Conservation (phyloP, 2,797 vertebrate genomes). For the Eulemur rubriventer region DNA sequence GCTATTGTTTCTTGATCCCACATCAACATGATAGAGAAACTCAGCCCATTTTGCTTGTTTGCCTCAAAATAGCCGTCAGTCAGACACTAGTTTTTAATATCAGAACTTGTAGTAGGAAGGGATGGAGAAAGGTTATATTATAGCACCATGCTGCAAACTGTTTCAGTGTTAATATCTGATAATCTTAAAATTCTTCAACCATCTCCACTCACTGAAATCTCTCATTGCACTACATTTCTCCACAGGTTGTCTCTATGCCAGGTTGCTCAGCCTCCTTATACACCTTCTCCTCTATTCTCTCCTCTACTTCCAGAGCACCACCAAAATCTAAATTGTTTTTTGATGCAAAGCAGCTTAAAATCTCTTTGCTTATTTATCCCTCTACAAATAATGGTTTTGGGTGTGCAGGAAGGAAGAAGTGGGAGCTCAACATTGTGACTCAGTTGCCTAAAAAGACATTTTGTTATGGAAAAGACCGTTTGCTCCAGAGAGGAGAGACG, state of each 20-base stretch:
- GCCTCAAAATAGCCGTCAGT: neutral
- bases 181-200: neutral
- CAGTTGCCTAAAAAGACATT: neutral
- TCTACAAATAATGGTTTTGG: neutral
- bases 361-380: neutral
- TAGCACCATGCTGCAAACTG: neutral
- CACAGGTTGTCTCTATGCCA: neutral
- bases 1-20: neutral
- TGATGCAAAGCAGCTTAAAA: neutral
- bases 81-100: neutral
- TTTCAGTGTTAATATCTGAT: neutral
- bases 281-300: neutral
- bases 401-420: neutral
- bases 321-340: neutral
- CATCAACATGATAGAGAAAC: neutral
- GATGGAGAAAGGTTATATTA: neutral
- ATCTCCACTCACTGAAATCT: neutral
- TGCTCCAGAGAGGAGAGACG: neutral
- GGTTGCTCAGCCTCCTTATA: neutral
- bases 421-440: neutral
- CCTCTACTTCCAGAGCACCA: neutral
- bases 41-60: neutral
- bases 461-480: neutral
- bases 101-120: neutral
- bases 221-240: neutral